Percentiles rank a stretch among this genome's conserved stretches.
phyloP scores from a whole-genome alignment of 2,797 vertebrate genomes.

The Onychomys torridus region DNA sequence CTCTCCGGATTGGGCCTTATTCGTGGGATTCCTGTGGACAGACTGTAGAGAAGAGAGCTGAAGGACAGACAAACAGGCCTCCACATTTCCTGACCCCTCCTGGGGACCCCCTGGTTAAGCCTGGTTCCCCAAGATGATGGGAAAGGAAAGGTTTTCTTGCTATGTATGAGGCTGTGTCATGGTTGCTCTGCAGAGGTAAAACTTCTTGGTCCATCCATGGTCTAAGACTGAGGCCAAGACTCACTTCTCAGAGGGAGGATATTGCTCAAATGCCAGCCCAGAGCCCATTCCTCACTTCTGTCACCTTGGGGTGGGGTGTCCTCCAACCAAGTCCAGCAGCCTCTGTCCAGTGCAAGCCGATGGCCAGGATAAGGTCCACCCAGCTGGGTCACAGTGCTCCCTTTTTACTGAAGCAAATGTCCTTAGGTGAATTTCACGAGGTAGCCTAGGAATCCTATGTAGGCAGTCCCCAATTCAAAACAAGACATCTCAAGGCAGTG shows the following conservation, averaged over 20 bases:
- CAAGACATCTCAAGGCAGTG: background rate
- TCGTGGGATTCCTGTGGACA: background rate
- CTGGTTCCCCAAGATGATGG: background rate
- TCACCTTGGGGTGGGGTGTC: background rate
- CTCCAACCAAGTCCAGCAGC: background rate
- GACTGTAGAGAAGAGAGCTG: background rate
- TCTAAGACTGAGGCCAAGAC: background rate
- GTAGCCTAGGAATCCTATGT: background rate
- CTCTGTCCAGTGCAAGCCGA: background rate
- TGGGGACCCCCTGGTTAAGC: background rate
- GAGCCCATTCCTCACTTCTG: accelerated
- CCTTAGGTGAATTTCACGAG: background rate
- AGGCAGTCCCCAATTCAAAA: background rate
- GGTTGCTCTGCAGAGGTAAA: background rate
- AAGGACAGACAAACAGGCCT: background rate
- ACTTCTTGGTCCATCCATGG: background rate
- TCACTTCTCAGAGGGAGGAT: background rate
- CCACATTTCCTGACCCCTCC: background rate
- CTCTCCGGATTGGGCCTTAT: background rate
- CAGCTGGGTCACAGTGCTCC: background rate
- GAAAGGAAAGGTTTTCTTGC: background rate
- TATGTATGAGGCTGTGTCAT: background rate
- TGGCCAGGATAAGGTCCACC: too few relatives aligned
- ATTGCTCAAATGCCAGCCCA: background rate
- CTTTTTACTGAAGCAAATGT: background rate